Base-by-base conservation (phyloP, 2,888 invertebrate species). In the Spodoptera littoralis region DNA sequence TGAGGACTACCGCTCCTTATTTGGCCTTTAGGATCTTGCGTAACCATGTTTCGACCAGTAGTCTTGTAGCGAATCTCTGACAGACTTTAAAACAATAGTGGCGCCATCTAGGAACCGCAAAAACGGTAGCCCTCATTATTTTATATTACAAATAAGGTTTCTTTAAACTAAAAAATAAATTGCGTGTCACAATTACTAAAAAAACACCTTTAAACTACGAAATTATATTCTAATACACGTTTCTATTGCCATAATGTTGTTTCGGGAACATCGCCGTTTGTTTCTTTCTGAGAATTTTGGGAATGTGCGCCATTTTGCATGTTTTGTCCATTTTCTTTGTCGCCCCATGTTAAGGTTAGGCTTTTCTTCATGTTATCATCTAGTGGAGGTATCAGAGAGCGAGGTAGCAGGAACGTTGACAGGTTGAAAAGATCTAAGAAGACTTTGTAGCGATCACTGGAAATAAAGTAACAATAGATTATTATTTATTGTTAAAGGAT, bases 351-450 rank as follows among this genome's bases (percentile, higher is more conserved):
- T 11, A 95, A 87, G 61, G 95, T 96, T 11, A 98, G 95, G 69
- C 96, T 96, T 49, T 95, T 96, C 88, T 97, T 97, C 97, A 99
- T 98, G 18, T 96, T 93, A 1, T 96, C 96, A 44, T 97, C 97
- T 54, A 99, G 94, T 0, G 97, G 97, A 0, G 99, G 99, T 81
- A 99, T 98, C 74, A 97, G 96, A 27, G 97, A 96, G 8, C 99
- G 96, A 0, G 99, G 99, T 81, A 99, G 97, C 70, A 99, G 94
- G 94, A 98, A 99, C 0, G 99, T 99, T 0, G 99, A 99, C 61
- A 99, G 92, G 90, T 99, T 99, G 95, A 99, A 99, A 47, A 99
- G 94, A 89, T 99, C 99, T 87, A 99, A 93, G 88, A 99, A 99
- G 41, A 99, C 98, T 93, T 99, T 99, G 95, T 99, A 99, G 24